Percentiles rank a stretch among this genome's conserved stretches.
phyloP scores from a whole-genome alignment of 2,797 vertebrate species.

The Epinephelus awoara region DNA sequence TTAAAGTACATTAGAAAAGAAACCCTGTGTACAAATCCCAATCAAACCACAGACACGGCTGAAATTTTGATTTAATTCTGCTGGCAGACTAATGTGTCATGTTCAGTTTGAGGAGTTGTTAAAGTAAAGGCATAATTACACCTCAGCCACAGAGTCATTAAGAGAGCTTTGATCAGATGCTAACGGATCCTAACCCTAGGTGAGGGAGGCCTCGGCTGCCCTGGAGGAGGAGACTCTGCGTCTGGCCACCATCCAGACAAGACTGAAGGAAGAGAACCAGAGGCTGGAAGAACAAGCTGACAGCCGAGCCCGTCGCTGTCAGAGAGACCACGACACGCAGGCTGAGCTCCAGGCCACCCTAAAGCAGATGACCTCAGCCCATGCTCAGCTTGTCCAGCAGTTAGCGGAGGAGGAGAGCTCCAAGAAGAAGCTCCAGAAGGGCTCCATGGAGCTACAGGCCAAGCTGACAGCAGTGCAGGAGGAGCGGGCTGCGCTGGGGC shows the following conservation, averaged over 20 bases:
- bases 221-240: constrained; percentile 86
- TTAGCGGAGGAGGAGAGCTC: constrained; percentile 87
- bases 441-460: constrained; percentile 80
- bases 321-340: constrained; percentile 85
- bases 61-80: not conserved
- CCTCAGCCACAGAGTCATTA: not conserved
- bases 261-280: constrained; percentile 87
- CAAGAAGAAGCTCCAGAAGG: constrained; percentile 82
- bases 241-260: constrained; percentile 81
- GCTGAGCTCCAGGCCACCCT: constrained; percentile 88
- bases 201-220: constrained; percentile 80
- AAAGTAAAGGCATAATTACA: not conserved
- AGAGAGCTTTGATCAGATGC: constrained; percentile 19
- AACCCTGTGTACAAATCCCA: not conserved
- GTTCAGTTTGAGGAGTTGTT: constrained; percentile 11
- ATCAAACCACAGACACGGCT: constrained; percentile 2
- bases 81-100: not conserved
- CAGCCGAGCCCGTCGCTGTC: constrained; percentile 76
- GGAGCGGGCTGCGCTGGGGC: constrained; percentile 82
- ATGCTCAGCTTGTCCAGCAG: constrained; percentile 86
- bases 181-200: constrained; percentile 61
- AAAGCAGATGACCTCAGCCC: constrained; percentile 86
- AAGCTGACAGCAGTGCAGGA: constrained; percentile 82
- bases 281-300: constrained; percentile 84
- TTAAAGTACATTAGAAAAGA: no score